Percentiles rank a stretch among this genome's conserved stretches.
phyloP scores from a whole-genome alignment of 2,797 vertebrate species.

The Novumbra hubbsi region DNA sequence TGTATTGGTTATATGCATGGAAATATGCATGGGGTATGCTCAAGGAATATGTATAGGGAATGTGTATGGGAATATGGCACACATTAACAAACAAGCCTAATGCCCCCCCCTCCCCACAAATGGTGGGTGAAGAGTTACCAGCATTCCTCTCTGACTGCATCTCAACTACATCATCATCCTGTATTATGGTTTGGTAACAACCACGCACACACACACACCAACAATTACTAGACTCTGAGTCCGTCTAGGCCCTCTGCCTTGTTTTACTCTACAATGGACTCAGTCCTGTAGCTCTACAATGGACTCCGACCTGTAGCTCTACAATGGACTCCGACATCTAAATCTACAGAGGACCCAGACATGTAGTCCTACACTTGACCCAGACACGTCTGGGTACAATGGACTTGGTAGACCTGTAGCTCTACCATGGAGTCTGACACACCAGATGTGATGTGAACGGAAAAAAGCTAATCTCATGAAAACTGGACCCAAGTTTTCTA shows the following conservation, averaged over 20 bases:
- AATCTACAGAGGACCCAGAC: too few relatives aligned
- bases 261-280: background rate
- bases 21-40: background rate
- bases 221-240: background rate
- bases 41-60: background rate
- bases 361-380: too few relatives aligned
- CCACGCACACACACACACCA: background rate
- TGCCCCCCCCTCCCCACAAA: background rate
- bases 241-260: background rate
- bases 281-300: background rate
- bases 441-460: background rate
- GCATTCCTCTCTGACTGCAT: background rate
- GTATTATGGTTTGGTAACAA: background rate
- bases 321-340: background rate
- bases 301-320: background rate
- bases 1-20: too few relatives aligned
- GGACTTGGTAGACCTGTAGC: background rate
- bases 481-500: too few relatives aligned
- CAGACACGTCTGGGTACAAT: background rate
- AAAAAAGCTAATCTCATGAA: conserved; percentile 1
- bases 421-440: background rate
- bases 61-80: background rate
- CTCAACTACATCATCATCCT: background rate
- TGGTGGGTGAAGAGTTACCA: background rate
- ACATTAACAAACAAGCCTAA: background rate